A percentile compares a stretch with the other conserved stretches of the same genome.
phyloP scores from a whole-genome alignment of 2,797 vertebrate genomes.

The Notoglanidium macrostoma region DNA sequence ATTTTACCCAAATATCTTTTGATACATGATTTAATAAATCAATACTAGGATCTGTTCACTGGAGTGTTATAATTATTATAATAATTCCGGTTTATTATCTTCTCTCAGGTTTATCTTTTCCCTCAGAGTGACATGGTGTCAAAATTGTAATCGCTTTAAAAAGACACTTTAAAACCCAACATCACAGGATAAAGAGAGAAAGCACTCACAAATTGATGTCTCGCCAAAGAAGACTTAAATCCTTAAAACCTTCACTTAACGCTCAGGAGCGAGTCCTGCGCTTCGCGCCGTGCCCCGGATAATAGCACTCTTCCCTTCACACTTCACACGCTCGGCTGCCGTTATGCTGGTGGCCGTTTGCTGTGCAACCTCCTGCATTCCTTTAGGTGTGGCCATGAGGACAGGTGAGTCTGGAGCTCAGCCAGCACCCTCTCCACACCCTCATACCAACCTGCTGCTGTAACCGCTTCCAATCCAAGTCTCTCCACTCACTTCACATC shows the following conservation, averaged over 20 bases:
- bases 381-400: slow-evolving; percentile 66
- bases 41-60: neutral
- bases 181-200: neutral
- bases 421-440: slow-evolving; percentile 67
- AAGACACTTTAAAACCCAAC: neutral
- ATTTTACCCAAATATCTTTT: neutral
- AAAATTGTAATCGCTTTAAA: neutral
- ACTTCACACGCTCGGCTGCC: slow-evolving; percentile 29
- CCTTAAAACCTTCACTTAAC: slow-evolving; percentile 19
- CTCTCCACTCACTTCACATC: slow-evolving; percentile 11
- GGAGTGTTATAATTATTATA: too few relatives aligned
- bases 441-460: slow-evolving; percentile 65
- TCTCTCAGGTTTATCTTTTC: neutral
- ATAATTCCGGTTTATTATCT: neutral
- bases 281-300: neutral
- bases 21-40: neutral
- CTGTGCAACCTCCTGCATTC: slow-evolving; percentile 49
- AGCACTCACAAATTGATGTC: slow-evolving; percentile 21
- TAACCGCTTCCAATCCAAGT: slow-evolving; percentile 50
- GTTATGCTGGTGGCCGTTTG: slow-evolving; percentile 24
- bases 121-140: neutral
- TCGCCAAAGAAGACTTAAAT: neutral
- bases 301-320: slow-evolving; percentile 44
- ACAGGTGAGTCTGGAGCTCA: slow-evolving; percentile 69
- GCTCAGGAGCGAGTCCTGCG: neutral